Base-by-base conservation (phyloP, 1,140 invertebrate species). In the Drosophila dunni region DNA sequence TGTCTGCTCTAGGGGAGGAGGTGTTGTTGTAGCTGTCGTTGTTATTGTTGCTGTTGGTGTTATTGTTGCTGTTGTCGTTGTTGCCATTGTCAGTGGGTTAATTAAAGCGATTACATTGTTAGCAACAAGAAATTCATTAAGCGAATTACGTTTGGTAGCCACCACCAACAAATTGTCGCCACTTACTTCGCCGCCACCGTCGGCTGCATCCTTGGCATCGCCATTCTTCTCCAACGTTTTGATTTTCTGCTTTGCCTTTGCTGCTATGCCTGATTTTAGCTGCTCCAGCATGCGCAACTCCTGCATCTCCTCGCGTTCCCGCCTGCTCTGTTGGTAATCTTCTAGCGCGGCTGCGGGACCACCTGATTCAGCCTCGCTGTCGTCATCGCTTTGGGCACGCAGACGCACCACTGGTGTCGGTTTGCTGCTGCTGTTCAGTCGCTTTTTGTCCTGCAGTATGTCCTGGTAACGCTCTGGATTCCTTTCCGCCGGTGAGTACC, bases 381-480 rank as follows among this genome's bases (percentile, higher is more conserved):
- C 94, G 5, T 94, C 93, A 64, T 95, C 94, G n/a, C 94, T 94
- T 68, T 95, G 94, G 8, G 95, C 95, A 45, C 95, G 91, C 71
- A 96, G 86, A 68, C 95, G 95, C 0, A 95, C 95, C 4, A 94
- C 93, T 6, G 94, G 93, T 15, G 94, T 92, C 92, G 93, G 34
- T 76, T 91, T 17, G 1, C 38, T 70, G 46, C 70, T 86, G 46
- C 70, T 86, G 1, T 63, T 74, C 11, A 60, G 69, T 3, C 65
- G 64, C 42, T 82, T 84, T 29, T 70, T 89, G 7, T 94, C 93
- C 73, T 94, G 93, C 9, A 94, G 78, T 48, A 94, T 94, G 42
- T 95, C 95, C 1, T 92, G 93, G 68, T 95, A 95, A 1, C 95
- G 93, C 65, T 95, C 95, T 0, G 95, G 94, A 91, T 94, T 94